phyloP scores from a whole-genome alignment of 64 coral and sea anemone genomes.

The Platygyra sinensis region DNA sequence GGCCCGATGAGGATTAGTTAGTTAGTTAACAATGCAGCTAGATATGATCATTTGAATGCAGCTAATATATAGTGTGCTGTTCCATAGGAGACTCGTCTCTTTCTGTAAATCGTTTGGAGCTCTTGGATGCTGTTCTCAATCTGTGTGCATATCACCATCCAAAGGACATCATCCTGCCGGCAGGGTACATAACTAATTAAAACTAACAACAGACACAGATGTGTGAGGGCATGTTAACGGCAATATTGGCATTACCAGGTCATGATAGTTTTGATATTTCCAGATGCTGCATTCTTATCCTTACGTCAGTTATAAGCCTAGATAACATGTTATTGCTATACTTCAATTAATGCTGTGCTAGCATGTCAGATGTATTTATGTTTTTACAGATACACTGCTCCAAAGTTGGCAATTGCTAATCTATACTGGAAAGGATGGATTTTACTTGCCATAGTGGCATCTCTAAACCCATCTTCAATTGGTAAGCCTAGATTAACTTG shows the following conservation, averaged over 20 bases:
- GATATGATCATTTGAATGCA: too few species aligned
- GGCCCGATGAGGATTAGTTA: too few species aligned
- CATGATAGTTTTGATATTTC: too few species aligned
- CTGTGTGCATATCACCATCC: slow-evolving; percentile 98
- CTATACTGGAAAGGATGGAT: slow-evolving; percentile 98
- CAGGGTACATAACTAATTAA: slow-evolving; percentile 64
- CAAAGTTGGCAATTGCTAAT: slow-evolving; percentile 92
- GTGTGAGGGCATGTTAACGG: too few species aligned
- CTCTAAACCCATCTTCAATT: slow-evolving; percentile 85
- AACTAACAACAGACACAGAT: too few species aligned
- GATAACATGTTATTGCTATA: background rate
- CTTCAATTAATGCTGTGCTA: background rate
- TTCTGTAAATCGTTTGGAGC: slow-evolving; percentile 76
- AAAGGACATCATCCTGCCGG: slow-evolving; percentile 86
- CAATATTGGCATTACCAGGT: too few species aligned
- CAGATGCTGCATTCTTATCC: too few species aligned
- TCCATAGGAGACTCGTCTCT: slow-evolving; percentile 71
- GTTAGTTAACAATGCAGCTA: too few species aligned
- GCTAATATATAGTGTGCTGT: background rate
- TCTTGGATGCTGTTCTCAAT: slow-evolving; percentile 94
- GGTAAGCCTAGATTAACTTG: slow-evolving; percentile 17
- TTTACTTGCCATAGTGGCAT: slow-evolving; percentile 72
- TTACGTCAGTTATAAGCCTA: background rate
- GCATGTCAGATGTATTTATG: background rate
- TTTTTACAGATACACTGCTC: slow-evolving; percentile 65